Conservation (phyloP, 92 coral and sea anemone species). For the Blastomussa wellsi region DNA sequence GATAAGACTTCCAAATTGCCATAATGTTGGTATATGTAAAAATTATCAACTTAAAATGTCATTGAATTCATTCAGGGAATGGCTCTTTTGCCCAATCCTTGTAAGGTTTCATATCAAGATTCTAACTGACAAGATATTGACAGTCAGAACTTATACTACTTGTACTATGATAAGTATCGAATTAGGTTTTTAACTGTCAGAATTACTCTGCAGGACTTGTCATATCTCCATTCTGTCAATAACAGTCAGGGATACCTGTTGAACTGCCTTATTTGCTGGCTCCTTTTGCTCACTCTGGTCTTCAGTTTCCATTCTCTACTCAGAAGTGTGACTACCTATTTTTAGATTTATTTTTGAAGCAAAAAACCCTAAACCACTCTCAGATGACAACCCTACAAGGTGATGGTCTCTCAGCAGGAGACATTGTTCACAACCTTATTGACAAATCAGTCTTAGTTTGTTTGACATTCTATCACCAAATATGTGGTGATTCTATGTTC, state of each 20-base stretch:
- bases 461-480: conserved; percentile 18
- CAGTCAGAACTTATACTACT: neutral
- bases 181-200: neutral
- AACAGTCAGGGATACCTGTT: conserved; percentile 26
- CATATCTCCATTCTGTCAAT: conserved; percentile 16
- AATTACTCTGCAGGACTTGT: conserved; percentile 11
- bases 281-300: conserved; percentile 7
- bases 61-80: neutral
- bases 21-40: neutral
- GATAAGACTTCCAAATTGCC: neutral
- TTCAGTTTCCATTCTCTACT: conserved; percentile 5
- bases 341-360: neutral
- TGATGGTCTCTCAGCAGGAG: conserved; percentile 20
- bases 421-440: conserved; percentile 1
- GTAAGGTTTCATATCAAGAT: neutral
- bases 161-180: neutral
- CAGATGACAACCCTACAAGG: neutral
- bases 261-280: neutral
- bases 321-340: neutral
- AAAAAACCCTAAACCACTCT: neutral
- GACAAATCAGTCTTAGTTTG: conserved; percentile 26
- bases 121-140: neutral
- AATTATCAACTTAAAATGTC: neutral
- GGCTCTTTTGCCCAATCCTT: neutral
- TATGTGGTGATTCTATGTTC: conserved; percentile 17